phyloP scores from a whole-genome alignment of 2,797 vertebrate species.

The Hozukius guyotensis region DNA sequence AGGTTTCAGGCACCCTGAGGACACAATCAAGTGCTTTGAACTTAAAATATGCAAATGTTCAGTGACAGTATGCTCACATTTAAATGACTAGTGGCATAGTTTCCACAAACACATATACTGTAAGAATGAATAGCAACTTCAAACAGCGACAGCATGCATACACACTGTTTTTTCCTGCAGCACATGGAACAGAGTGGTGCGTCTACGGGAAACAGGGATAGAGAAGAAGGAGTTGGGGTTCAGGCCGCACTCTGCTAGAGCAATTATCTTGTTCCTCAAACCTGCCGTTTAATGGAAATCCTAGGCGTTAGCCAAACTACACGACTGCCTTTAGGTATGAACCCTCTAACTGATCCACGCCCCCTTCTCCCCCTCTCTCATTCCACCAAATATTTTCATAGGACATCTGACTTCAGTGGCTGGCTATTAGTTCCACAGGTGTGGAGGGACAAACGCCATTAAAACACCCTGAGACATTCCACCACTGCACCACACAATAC shows the following conservation, averaged over 20 bases:
- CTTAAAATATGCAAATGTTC: constrained; percentile 16
- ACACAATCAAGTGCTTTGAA: constrained; percentile 21
- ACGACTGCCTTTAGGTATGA: constrained; percentile 78
- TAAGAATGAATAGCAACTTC: background rate
- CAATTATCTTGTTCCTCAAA: constrained; percentile 85
- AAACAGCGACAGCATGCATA: constrained; percentile 12
- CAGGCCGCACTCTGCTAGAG: constrained; percentile 75
- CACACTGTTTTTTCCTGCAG: constrained; percentile 20
- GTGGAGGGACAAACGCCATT: constrained; percentile 73
- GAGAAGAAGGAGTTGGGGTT: constrained; percentile 43
- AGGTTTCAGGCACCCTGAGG: background rate
- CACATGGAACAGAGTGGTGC: constrained; percentile 29
- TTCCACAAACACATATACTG: background rate
- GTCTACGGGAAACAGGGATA: constrained; percentile 55
- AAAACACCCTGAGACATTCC: constrained; percentile 70
- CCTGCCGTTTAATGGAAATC: constrained; percentile 79
- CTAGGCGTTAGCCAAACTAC: constrained; percentile 76
- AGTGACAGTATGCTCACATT: background rate
- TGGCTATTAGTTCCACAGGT: constrained; percentile 79
- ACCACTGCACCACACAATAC: constrained; percentile 34
- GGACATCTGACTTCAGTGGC: constrained; percentile 75
- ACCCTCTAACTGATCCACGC: constrained; percentile 56
- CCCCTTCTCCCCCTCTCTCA: constrained; percentile 55
- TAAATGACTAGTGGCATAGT: background rate
- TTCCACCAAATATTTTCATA: constrained; percentile 78